Base-by-base conservation (phyloP, 2,113 vertebrate genomes). In the Passer domesticus region DNA sequence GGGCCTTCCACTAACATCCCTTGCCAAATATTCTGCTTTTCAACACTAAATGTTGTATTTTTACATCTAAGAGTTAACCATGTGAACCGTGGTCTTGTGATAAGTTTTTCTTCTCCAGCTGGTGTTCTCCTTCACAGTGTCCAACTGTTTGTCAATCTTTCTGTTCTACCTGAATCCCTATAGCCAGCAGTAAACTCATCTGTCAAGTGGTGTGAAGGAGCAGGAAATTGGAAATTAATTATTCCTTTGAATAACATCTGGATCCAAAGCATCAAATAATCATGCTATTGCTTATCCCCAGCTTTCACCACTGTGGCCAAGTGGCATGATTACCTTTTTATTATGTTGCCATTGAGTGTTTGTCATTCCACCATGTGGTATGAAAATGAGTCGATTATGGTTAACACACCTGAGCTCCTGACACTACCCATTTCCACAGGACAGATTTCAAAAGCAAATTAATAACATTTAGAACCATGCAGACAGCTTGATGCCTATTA, bases 391-490 rank as follows among this genome's bases (percentile, higher is more conserved):
- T 31, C 49, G 53, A n/a, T 86, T 96, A 83, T 64, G 49, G 43
- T 63, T 68, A 93, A 80, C 63, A 81, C 43, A 89, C 44, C 37
- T 83, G 60, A 92, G 74, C 72, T 86, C 47, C 80, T 87, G 81
- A 91, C 37, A 44, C 30, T 94, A 92, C 15, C 22, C 28, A 37
- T 90, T 89, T 91, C 86, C 70, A 88, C 55, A 62, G 41, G 79
- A 90, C 56, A 86, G 85, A 74, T 93, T 93, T 96, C 72, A 90
- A 92, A 95, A 50, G 49, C 23, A 92, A 95, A 74, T 93, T 79
- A 86, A 75, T 68, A 85, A 87, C 47, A 86, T 86, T 91, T 72
- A 83, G 85, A 90, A 79, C 41, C 3, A 56, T 53, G 19, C 24
- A 72, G 76, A 64, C 73, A 95, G 49, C 18, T 87, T 92, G 85